Base-by-base conservation (phyloP, 2,888 invertebrate genomes). In the Crossocerus cetratus region DNA sequence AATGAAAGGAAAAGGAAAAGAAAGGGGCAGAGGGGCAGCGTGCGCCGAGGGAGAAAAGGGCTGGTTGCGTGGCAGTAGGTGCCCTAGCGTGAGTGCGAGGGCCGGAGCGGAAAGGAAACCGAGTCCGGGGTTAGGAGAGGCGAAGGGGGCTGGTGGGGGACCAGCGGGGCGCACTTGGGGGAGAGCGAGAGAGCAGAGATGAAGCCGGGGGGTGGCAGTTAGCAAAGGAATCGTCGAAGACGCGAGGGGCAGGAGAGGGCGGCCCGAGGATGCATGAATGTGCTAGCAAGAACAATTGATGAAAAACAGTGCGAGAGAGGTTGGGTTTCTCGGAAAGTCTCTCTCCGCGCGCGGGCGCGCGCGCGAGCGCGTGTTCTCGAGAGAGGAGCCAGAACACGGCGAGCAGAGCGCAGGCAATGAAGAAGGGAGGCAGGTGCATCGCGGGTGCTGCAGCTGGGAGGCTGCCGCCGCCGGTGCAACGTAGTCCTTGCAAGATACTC, bases 371-470 rank as follows among this genome's bases (percentile, higher is more conserved):
- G 8, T 32, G 32, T 11, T 32, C 32, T 32, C 5, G 32, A 32
- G 32, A 32, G 32, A 11, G 11, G 58, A 58, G 65, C 65, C 49
- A 58, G 65, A 65, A 65, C 65, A 56, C 49, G 71, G 43, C 56
- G 16, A 49, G 49, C 49, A 49, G n/a, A n/a, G n/a, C 49, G 65
- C 67, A 72, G 76, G n/a, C n/a, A 74, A 78, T 68, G 72, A 64
- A 49, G 75, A 71, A 74, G 69, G 78, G 65, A 76, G 80, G 76
- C 74, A 74, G 80, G 83, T 81, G 83, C 84, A 86, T 83, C 83
- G 83, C 83, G 78, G 78, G 80, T 77, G 81, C 81, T 82, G 82
- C 79, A 86, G 83, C 83, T 83, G 83, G 77, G 78, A 81, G 77
- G 81, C 81, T 82, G 82, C 79, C 69, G 72, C 61, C 85, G 83